Evolutionary conservation across 2,113 vertebrate species (phyloP).

Genomic region (Rana temporaria): DNA sequence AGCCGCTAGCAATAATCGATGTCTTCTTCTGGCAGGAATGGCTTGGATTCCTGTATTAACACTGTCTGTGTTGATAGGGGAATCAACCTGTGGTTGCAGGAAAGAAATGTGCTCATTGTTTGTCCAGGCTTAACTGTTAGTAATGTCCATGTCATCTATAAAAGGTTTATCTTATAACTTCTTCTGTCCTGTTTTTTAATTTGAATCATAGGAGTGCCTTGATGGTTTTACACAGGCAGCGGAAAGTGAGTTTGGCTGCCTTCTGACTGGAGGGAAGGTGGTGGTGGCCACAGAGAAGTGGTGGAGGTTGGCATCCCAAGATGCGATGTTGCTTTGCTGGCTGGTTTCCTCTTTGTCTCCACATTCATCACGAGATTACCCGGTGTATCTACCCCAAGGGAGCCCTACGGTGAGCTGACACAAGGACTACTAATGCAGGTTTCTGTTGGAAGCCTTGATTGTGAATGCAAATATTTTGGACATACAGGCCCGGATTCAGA

Average conservation of each 20-base stretch:
- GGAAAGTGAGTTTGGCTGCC: conserved; percentile 82
- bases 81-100: no score
- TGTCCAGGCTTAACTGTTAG: not conserved
- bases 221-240: conserved; percentile 76
- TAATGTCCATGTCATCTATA: not conserved
- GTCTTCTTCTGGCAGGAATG: no score
- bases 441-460: no score
- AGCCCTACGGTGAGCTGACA: conserved; percentile 78
- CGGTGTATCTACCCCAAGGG: conserved; percentile 87
- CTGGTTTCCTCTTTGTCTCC: conserved; percentile 75
- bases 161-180: not conserved
- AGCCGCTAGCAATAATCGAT: no score
- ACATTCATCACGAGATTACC: conserved; percentile 82
- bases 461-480: no score
- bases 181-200: not conserved
- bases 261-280: conserved; percentile 76
- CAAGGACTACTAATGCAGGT: no score
- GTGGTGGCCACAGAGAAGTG: conserved; percentile 84
- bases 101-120: no score
- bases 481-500: no score
- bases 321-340: conserved; percentile 81
- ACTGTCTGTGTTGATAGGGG: no score
- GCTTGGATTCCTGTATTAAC: no score
- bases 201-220: conserved; percentile 72
- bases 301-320: conserved; percentile 85